phyloP scores from a whole-genome alignment of 1,140 invertebrate genomes.

The Sitobion miscanthi region DNA sequence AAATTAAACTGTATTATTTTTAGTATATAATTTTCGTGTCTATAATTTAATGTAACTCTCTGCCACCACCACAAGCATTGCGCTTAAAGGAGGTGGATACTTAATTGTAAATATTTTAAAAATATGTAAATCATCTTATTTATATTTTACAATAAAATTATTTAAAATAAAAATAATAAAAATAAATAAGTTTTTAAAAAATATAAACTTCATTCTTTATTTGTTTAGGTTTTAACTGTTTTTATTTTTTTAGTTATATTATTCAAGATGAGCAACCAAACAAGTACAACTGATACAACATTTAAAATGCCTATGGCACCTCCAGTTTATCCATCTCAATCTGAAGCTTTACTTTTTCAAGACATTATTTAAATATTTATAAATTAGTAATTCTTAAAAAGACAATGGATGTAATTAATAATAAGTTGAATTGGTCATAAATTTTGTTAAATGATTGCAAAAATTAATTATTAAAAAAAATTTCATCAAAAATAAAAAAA shows the following conservation, averaged over 20 bases:
- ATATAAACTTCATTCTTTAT: neutral
- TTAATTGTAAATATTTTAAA: too few relatives aligned
- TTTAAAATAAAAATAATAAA: too few relatives aligned
- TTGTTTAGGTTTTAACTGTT: neutral
- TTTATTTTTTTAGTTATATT: neutral
- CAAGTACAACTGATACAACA: neutral
- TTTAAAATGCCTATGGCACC: conserved; percentile 34
- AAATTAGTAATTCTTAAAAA: neutral
- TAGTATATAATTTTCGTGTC: neutral
- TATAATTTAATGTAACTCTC: neutral
- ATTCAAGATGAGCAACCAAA: neutral
- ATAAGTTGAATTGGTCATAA: neutral
- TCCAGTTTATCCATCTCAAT: neutral
- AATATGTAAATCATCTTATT: too few relatives aligned
- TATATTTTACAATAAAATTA: too few relatives aligned
- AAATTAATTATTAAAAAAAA: neutral
- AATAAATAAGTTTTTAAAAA: neutral
- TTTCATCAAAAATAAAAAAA: neutral
- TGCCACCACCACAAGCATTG: conserved; percentile 4
- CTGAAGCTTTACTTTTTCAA: neutral
- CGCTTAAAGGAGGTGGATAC: neutral
- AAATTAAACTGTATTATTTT: neutral
- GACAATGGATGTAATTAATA: neutral
- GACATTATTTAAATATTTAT: conserved; percentile 16
- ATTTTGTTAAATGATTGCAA: neutral